Conservation (phyloP, 2,888 invertebrate genomes). For the Cephus pygmeus region DNA sequence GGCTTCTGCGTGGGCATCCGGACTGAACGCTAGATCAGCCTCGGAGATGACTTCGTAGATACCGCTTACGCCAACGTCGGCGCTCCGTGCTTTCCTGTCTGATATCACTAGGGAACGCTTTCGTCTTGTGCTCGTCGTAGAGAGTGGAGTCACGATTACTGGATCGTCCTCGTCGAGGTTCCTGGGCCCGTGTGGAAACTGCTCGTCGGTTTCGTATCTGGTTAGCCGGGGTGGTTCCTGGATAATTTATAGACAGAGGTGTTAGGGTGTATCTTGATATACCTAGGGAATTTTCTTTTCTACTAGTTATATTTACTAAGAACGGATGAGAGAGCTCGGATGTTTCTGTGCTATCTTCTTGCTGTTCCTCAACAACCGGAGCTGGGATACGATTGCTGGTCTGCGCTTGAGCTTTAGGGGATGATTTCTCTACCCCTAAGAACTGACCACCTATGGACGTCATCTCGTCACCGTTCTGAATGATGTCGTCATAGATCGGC, state of each 20-base stretch:
- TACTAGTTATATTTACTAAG: constrained; percentile 42
- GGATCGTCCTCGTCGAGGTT: constrained; percentile 70
- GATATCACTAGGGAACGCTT: constrained; percentile 75
- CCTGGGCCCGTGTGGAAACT: constrained; percentile 83
- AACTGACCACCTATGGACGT: constrained; percentile 65
- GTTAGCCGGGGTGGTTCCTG: constrained; percentile 67
- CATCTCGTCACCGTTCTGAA: constrained; percentile 69
- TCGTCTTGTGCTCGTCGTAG: constrained; percentile 65
- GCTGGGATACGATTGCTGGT: constrained; percentile 50
- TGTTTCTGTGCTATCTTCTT: constrained; percentile 42
- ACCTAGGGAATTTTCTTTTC: constrained; percentile 22
- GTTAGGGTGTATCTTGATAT: background rate
- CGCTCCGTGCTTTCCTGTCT: constrained; percentile 81
- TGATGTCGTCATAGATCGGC: constrained; percentile 72
- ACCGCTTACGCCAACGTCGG: constrained; percentile 90
- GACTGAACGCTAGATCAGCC: constrained; percentile 90
- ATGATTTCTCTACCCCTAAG: constrained; percentile 63
- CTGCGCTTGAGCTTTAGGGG: constrained; percentile 62
- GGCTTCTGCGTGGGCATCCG: constrained; percentile 81
- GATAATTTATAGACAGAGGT: constrained; percentile 11
- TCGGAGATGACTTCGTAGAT: constrained; percentile 92
- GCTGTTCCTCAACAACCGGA: constrained; percentile 43
- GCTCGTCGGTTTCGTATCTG: constrained; percentile 70
- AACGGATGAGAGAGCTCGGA: constrained; percentile 53
- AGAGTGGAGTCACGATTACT: constrained; percentile 65